Base-by-base conservation (phyloP, 2,113 vertebrate genomes). In the Trachemys scripta region DNA sequence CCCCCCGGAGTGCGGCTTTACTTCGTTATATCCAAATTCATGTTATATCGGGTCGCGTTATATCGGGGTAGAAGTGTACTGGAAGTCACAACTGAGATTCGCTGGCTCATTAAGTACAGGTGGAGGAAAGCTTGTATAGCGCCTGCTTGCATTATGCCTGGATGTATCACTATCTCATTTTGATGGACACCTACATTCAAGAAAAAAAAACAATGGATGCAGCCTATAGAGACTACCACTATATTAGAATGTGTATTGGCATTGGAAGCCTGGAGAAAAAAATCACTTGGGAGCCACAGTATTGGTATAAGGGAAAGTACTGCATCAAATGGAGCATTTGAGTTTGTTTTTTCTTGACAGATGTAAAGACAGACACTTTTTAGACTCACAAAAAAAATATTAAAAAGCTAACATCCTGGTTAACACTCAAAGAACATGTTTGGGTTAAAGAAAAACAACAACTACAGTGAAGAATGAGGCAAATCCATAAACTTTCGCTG, bases 401-500 rank as follows among this genome's bases (percentile, higher is more conserved):
- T 24, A 47, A 42, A 76, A 76, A 24, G 12, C 11, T 47, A 76
- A 47, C 42, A 47, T 47, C 6, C 42, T 76, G 5, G 38, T 47
- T 76, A 75, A n/a, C 42, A 72, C 17, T 78, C 84, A 84, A 49
- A 72, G 78, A 84, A 1, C 1, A 4, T 78, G 62, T 49, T 65
- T 25, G 80, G 81, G 25, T 65, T 90, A 78, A 80, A 90, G 59
- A 35, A 90, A 84, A 69, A 91, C 2, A 78, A 56, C 20, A 16
- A 56, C 78, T 80, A 75, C n/a, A 86, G 53, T 84, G 72, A 62
- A 1, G 82, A 85, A 91, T 85, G 3, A 90, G 97, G 92, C 89
- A 95, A 95, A 94, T 72, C 93, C 50, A 1, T 89, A 93, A 51
- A 89, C 82, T 86, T 94, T 85, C 94, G 91, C 96, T 3, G 9